These are phyloP conservation scores for Leucozona laternaria DNA, from an alignment of 2,888 invertebrate genomes.

Conservation along the genomic window DNA sequence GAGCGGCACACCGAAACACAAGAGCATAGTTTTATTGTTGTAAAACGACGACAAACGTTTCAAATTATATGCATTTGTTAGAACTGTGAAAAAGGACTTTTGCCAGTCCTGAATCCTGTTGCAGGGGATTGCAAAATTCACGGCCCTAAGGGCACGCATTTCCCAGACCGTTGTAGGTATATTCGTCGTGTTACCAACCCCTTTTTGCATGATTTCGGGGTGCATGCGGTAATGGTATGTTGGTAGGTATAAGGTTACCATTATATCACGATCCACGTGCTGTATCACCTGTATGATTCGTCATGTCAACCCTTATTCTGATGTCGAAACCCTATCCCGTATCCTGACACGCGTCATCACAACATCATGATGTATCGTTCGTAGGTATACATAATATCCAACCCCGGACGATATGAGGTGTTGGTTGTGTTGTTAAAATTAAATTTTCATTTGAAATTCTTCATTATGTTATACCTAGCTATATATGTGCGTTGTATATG, in stretches of 20 bases:
- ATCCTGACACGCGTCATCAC: constrained; percentile 48
- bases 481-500: constrained; percentile 37
- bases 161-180: not conserved
- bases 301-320: constrained; percentile 56
- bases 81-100: constrained; percentile 13
- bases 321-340: constrained; percentile 62
- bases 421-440: constrained; percentile 70
- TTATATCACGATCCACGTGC: constrained; percentile 59
- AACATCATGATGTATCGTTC: constrained; percentile 28
- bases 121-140: constrained; percentile 32
- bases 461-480: constrained; percentile 9
- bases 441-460: constrained; percentile 68
- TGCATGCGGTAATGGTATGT: not conserved
- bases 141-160: constrained; percentile 21
- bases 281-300: constrained; percentile 70
- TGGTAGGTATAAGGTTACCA: constrained; percentile 40
- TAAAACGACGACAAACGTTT: constrained; percentile 52
- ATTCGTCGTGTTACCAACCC: not conserved
- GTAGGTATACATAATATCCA: not conserved
- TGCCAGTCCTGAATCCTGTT: not conserved
- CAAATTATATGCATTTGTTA: constrained; percentile 45
- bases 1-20: constrained; percentile 9
- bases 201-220: constrained; percentile 27
- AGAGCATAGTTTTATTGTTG: constrained; percentile 35
- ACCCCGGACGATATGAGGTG: constrained; percentile 50